These are phyloP conservation scores for Gymnopithys bicolor DNA, from an alignment of 2,797 vertebrate species.

Conservation along the genomic window DNA sequence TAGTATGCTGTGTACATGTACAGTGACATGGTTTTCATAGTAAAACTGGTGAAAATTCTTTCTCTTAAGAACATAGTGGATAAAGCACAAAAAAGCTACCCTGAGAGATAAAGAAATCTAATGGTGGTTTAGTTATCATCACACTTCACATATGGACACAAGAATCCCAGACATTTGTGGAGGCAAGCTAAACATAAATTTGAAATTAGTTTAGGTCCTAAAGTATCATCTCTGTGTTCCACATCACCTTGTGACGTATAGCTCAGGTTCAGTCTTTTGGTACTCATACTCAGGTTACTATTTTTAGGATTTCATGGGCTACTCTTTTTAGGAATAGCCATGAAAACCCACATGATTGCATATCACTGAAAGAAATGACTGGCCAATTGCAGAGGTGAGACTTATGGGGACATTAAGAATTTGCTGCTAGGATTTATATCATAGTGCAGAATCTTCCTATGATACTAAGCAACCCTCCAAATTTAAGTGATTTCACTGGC, in stretches of 20 bases:
- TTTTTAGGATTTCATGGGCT: neutral
- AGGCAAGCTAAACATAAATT: neutral
- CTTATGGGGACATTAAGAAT: neutral
- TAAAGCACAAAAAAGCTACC: neutral
- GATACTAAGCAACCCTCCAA: neutral
- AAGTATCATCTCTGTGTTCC: neutral
- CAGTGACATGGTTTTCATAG: neutral
- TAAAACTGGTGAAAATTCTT: neutral
- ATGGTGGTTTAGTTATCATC: neutral
- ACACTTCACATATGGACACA: neutral
- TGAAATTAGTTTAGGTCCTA: neutral
- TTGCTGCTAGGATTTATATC: neutral
- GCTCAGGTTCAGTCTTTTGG: neutral
- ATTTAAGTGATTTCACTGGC: neutral
- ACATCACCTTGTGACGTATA: neutral
- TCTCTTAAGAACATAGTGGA: neutral
- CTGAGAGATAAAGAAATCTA: neutral
- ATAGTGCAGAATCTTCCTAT: neutral
- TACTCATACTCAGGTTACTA: neutral
- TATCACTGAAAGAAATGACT: neutral
- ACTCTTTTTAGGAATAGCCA: neutral
- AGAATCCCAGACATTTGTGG: neutral
- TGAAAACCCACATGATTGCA: neutral
- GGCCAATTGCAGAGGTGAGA: neutral
- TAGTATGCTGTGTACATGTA: neutral